phyloP scores from a whole-genome alignment of 30 jellyfish, hydroid and myxozoan species.

The Nemopilema nomurai region DNA sequence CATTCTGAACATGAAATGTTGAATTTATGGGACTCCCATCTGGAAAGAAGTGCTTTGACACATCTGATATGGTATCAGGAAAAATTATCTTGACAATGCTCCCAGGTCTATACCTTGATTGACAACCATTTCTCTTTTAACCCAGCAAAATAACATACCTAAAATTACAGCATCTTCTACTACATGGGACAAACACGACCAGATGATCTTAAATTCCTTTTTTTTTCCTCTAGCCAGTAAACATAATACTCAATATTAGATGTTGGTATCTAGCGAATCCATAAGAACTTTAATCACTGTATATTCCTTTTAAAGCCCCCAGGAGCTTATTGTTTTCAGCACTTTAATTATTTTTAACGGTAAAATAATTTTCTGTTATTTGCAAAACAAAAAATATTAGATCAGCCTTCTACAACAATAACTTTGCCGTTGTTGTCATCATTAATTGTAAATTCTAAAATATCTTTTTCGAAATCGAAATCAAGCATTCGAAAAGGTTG shows the following conservation, averaged over 20 bases:
- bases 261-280: too few species aligned
- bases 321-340: background rate
- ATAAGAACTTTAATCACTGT: too few species aligned
- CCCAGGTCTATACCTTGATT: slow-evolving; percentile 35
- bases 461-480: background rate
- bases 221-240: too few species aligned
- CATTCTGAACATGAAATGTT: slow-evolving; percentile 31
- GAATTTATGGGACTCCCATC: slow-evolving; percentile 26
- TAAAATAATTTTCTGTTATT: background rate
- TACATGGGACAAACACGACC: too few species aligned
- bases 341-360: background rate
- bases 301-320: too few species aligned
- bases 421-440: background rate
- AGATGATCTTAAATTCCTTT: too few species aligned
- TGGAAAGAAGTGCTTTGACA: slow-evolving; percentile 15
- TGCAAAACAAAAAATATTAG: background rate
- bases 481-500: background rate
- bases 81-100: slow-evolving; percentile 35
- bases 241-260: too few species aligned
- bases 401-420: background rate
- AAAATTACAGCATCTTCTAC: background rate
- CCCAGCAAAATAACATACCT: background rate
- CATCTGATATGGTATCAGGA: background rate
- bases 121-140: background rate
- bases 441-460: background rate